Base-by-base conservation (phyloP, 2,888 invertebrate genomes). In the Stictocephala bisonia region DNA sequence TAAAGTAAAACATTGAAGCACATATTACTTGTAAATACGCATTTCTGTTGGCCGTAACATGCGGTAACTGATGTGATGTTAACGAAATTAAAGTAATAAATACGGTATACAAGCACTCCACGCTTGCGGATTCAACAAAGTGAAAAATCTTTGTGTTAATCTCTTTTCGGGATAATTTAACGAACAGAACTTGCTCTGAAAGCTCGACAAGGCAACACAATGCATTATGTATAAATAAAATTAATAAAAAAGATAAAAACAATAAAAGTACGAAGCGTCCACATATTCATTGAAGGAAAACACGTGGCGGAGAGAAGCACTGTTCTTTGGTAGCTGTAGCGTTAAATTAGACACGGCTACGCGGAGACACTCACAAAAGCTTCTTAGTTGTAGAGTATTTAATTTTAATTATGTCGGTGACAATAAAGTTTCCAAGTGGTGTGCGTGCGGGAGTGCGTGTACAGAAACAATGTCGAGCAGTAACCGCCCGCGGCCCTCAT, bases 331-430 rank as follows among this genome's bases (percentile, higher is more conserved):
- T 18, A 22, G 58, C n/a, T 58, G 58, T 58, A 29, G 35, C 60
- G 60, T 60, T 58, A 58, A 58, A 58, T 58, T 58, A 58, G 29
- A 58, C 58, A 58, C 58, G 20, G 13, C 35, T 20, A 15, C 31
- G 41, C 40, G 22, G 60, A 20, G 40, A 40, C 27, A 6, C 58
- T 35, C 22, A 40, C 35, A 35, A 60, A 60, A 60, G 29, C 40
- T 13, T 40, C 41, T 40, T 31, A 60, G 3, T 60, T 40, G 60
- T 40, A 22, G 41, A 60, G 60, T 40, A 60, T 60, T 35, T 60
- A 60, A 60, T 60, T 60, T 60, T 60, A 60, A 60, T 60, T 60
- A 60, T 40, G 60, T 60, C 60, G 60, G 40, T 22, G 60, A 60
- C 67, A 67, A 48, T 67, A 48, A 67, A 67, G 48, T 44, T 29